Base-by-base conservation (phyloP, 2,888 invertebrate genomes). In the Molorchus minor region DNA sequence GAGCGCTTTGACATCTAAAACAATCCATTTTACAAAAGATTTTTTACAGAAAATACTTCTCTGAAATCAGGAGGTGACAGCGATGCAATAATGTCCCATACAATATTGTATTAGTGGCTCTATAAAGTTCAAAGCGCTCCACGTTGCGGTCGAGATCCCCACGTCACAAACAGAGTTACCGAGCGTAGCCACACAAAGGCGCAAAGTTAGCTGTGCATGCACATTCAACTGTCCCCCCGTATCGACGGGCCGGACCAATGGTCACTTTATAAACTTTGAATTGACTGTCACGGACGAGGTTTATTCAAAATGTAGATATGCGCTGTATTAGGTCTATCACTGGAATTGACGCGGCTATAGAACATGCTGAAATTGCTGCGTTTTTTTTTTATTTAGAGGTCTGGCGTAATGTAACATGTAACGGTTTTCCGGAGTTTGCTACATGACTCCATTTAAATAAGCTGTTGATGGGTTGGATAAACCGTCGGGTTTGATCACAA, bases 221-320 rank as follows among this genome's bases (percentile, higher is more conserved):
- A 71, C 74, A 75, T 76, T 76, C 73, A 77, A 76, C 75, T 77
- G 75, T 77, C 75, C 71, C 75, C 71, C 65, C 64, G 65, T 72
- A 74, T 76, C 73, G 74, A 72, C 75, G 69, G n/a, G 65, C 71
- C 65, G 71, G 71, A 67, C 73, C 75, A 75, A 76, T 75, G 77
- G 77, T 76, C 77, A 77, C 77, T 77, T 77, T 75, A 77, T 76
- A 76, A 77, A 77, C 74, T 77, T 77, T 75, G 73, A 76, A 77
- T 78, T 77, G 76, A 77, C 74, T 77, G 76, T 77, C 75, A 73
- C 72, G 36, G 56, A 64, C 55, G 71, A 66, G 69, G 68, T 72
- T 70, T 71, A 72, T 72, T 72, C 71, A 70, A 67, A 68, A 68
- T 58, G 64, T 60, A 71, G 69, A 72, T 69, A 64, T 63, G 71